Percentiles rank a stretch among this genome's conserved stretches.
phyloP scores from a whole-genome alignment of 2,797 vertebrate genomes.

The Molossus alvarezi region DNA sequence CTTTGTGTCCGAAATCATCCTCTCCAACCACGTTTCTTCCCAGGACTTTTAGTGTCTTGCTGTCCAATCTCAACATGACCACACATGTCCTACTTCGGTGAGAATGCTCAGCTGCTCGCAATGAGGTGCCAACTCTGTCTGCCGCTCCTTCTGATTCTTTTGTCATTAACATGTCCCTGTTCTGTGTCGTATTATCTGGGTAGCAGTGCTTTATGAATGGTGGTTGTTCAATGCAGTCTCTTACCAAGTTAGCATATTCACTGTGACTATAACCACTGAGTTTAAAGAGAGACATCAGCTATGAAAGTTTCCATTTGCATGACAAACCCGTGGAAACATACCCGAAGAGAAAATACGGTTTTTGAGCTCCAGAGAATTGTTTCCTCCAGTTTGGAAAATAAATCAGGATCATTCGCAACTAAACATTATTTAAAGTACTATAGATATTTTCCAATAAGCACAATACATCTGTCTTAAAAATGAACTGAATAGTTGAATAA shows the following conservation, averaged over 20 bases:
- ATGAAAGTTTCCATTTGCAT: background rate
- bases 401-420: background rate
- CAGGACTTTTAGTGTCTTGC: background rate
- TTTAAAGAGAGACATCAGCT: background rate
- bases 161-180: background rate
- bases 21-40: background rate
- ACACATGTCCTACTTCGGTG: background rate
- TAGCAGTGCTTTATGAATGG: background rate
- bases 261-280: background rate
- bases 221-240: background rate
- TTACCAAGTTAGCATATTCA: background rate
- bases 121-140: background rate
- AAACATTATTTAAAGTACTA: background rate
- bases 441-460: background rate
- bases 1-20: background rate
- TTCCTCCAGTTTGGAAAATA: background rate
- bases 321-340: background rate
- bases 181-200: background rate
- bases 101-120: background rate
- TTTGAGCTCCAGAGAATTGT: background rate
- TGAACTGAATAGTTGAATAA: background rate
- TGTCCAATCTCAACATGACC: background rate
- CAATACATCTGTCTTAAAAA: background rate
- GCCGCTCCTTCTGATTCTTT: background rate
- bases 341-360: background rate